Evolutionary conservation across 2,888 invertebrate species (phyloP), one percentile per base, ranked within the genome.

Genomic region (Eupithecia insigniata): DNA sequence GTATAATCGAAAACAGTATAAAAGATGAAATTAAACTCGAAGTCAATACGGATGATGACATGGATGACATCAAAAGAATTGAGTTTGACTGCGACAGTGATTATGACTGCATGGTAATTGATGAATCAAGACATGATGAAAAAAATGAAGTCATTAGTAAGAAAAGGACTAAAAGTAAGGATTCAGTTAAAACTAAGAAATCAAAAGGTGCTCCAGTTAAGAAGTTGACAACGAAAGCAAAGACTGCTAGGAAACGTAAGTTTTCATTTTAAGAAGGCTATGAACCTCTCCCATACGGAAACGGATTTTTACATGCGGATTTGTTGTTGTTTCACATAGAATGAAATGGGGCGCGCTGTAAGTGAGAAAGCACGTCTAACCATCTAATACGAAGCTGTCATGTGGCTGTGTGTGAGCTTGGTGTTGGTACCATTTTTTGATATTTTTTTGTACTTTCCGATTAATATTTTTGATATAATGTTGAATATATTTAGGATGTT

Each of bases 21-120:
- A 62, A 62, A 62, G 32, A 62, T 22, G 62, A 62, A 14, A 62
- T 62, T 22, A 62, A 62, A 62, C 22, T 34, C 36, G 62, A 62
- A 62, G 12, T 62, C 1, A 32, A 32, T 10, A n/a, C 34, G 0
- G 62, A 62, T 1, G 62, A 62, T 14, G 62, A 34, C n/a, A 14
- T 62, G 0, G 62, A 62, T 14, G 62, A 34, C n/a, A 14, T 62
- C 22, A 62, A 62, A 22, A 22, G 22, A 62, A 32, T 62, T 10
- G 62, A 62, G 22, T 62, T 62, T 32, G 22, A 62, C 14, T 32
- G 18, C 10, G 62, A 62, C 62, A 62, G 62, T 36, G 62, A 62
- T 4, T 36, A 62, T 22, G 34, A 22, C 14, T 22, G 12, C 3
- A 22, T 34, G n/a, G 32, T 36, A 4, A n/a, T 22, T 22, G 62